Evolutionary conservation across 2,888 invertebrate species (phyloP), one percentile per base, ranked within the genome.

Genomic region (Nemapogon koenigi): DNA sequence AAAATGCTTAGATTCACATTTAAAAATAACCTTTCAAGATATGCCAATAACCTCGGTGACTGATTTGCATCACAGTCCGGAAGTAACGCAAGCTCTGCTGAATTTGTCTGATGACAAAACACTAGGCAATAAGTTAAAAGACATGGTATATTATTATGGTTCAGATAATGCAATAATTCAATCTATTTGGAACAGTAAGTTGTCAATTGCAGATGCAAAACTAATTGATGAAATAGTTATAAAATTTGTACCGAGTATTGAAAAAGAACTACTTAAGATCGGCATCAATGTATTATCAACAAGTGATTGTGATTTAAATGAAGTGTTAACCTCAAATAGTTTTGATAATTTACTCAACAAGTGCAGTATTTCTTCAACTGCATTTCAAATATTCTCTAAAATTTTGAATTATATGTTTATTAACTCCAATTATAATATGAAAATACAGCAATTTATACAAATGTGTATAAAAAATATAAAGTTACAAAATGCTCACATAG

Each of bases 371-470:
- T 73, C 72, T 4, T 27, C 59, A 1, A 47, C 52, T 32, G 70
- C 71, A 43, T 78, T 71, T 43, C 71, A 75, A 52, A 64, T 72
- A 30, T 64, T 65, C 41, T 50, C 46, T 40, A 46, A 50, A 18
- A 59, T 72, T 42, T 46, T 75, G 2, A 69, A 75, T 43, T 53
- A 52, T 46, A 8, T 76, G 33, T 66, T 71, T 31, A 53, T 66
- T 28, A 50, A 48, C 43, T 57, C 62, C 14, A 62, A 67, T 42
- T 75, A 55, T 51, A 49, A 64, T 46, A 28, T 2, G 1, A 43
- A 42, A 26, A 44, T 76, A 19, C 52, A 57, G 44, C 44, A 37
- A 1, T 60, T 75, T 37, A 52, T 73, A 17, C 39, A 48, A 39
- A 40, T 35, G 14, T 73, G 69, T 52, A 43, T 69, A 2, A 41